Base-by-base conservation (phyloP, 2,113 vertebrate genomes). In the Carassius gibelio region DNA sequence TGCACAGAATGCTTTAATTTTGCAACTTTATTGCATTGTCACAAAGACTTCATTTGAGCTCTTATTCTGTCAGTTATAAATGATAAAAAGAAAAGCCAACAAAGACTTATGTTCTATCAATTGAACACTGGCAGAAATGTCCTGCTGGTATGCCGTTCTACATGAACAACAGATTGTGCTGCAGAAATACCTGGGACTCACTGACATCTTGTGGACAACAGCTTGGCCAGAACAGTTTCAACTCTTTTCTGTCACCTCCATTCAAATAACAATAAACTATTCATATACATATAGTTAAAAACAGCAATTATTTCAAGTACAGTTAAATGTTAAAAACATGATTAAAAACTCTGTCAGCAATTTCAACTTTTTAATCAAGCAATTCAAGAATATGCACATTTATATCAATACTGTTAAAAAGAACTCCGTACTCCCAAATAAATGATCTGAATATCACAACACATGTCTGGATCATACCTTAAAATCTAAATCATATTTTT, bases 331-430 rank as follows among this genome's bases (percentile, higher is more conserved):
- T 38, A 78, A 76, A 77, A 81, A n/a, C 11, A 75, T 23, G 75
- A 59, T 50, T 68, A n/a, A 23, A 30, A 36, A 1, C 36, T 3
- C 3, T 38, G 3, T 3, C 3, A 38, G 5, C 38, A 48, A 69
- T 66, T 30, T 68, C 55, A 26, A 76, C 7, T 19, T 14, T 69
- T 69, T 19, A 23, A 3, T 45, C 57, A 21, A 74, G n/a, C 13
- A 75, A 74, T 62, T 71, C 23, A 13, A 75, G 8, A 74, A 66
- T 19, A 5, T 57, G 19, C 55, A 42, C 17, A 34, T 15, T 71
- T 71, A 38, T n/a, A 84, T 42, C 80, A 84, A 87, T 69, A 87
- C 82, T 87, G 68, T 66, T 50, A 26, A 57, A 57, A 30, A 57
- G 4, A 57, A n/a, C 6, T 80, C n/a, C 21, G 6, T 10, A 23